A percentile compares a stretch with the other conserved stretches of the same genome.
phyloP scores from a whole-genome alignment of 2,888 invertebrate species.

The Xestia rhomboidea region DNA sequence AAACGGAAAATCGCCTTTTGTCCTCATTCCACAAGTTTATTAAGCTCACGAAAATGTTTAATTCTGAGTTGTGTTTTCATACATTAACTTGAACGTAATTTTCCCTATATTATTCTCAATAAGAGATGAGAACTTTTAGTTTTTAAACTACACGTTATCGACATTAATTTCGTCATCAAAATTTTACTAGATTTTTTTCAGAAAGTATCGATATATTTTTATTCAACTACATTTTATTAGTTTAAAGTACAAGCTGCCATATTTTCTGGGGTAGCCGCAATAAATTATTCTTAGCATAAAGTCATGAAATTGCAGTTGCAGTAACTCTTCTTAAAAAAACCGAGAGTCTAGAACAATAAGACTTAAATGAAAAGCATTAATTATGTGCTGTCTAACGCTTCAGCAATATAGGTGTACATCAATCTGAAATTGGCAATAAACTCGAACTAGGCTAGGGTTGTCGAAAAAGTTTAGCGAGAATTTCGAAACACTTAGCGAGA shows the following conservation, averaged over 20 bases:
- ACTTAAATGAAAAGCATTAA: conserved; percentile 44
- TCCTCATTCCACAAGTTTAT: conserved; percentile 37
- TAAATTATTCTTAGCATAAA: background rate
- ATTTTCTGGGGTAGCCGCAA: background rate
- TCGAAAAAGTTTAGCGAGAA: conserved; percentile 30
- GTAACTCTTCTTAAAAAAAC: background rate
- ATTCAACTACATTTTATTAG: background rate
- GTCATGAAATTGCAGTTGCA: background rate
- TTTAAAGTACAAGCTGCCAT: background rate
- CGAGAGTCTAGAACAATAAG: background rate
- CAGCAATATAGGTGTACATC: conserved; percentile 38
- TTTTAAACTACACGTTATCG: background rate
- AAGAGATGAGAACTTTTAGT: background rate
- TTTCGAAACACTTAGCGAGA: conserved; percentile 24
- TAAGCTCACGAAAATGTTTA: conserved; percentile 38
- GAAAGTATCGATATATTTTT: background rate
- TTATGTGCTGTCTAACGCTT: conserved; percentile 38
- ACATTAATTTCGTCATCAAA: background rate
- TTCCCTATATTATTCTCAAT: background rate
- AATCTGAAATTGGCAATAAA: conserved; percentile 60
- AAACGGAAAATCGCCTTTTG: conserved; percentile 53
- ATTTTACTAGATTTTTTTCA: background rate
- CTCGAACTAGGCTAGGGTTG: conserved; percentile 46
- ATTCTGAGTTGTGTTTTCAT: conserved; percentile 29
- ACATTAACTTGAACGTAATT: background rate